These are phyloP conservation scores for Bellardia bayeri DNA, from an alignment of 2,888 invertebrate species.

Conservation along the genomic window DNA sequence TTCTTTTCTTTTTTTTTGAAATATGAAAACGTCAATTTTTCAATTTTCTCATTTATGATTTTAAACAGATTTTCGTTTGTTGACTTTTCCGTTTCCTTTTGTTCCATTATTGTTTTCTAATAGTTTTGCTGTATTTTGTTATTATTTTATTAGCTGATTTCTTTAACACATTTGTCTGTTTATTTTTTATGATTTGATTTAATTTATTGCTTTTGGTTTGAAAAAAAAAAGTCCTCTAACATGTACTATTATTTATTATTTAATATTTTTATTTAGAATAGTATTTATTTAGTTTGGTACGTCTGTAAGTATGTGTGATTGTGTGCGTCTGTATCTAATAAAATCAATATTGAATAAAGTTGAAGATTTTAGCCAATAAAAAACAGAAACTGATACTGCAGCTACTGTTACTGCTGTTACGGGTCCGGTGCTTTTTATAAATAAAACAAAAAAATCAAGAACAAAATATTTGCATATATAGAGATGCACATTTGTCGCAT, in stretches of 20 bases:
- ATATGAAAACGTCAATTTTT: not conserved
- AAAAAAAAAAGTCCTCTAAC: not conserved
- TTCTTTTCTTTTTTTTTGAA: not conserved
- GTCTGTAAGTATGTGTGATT: constrained; percentile 24
- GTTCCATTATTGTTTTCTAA: not conserved
- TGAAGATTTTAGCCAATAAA: not conserved
- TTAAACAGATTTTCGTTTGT: constrained; percentile 19
- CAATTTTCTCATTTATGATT: not conserved
- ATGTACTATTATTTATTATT: constrained; percentile 5
- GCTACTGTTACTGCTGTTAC: not conserved
- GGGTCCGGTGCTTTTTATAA: not conserved
- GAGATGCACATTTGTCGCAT: no score
- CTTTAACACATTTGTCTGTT: constrained; percentile 3
- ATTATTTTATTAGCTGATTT: not conserved
- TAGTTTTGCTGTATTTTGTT: not conserved
- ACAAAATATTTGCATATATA: not conserved
- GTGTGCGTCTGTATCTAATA: constrained; percentile 46
- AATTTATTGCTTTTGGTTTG: not conserved
- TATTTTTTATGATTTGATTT: not conserved
- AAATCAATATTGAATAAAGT: constrained; percentile 49
- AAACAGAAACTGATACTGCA: not conserved
- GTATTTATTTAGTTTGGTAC: not conserved
- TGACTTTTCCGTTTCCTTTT: not conserved
- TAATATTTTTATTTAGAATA: not conserved
- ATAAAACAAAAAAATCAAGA: not conserved